Base-by-base conservation (phyloP, 2,888 invertebrate genomes). In the Drosophila falleni region DNA sequence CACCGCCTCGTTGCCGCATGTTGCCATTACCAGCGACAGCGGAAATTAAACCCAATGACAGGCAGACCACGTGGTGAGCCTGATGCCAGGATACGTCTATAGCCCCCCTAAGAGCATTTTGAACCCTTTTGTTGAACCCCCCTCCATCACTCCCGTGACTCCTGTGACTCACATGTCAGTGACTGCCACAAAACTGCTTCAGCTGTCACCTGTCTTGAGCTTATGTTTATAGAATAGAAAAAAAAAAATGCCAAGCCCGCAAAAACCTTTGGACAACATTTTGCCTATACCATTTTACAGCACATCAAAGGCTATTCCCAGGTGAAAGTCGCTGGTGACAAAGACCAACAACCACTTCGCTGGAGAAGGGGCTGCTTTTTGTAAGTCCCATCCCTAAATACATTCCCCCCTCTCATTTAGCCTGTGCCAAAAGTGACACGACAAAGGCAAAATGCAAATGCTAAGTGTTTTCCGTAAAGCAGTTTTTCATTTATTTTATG, bases 401-500 rank as follows among this genome's bases (percentile, higher is more conserved):
- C 6, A 8, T 1, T 15, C 5, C 29, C n/a, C 29, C 11, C 79
- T 62, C 81, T 73, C 70, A 78, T 87, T 84, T 78, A 23, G 62
- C 63, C 63, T 15, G n/a, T 42, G 53, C 63, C 71, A 56, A 71
- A 74, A 67, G 73, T 73, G 86, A 74, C 73, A 70, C 72, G 71
- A 80, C 69, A 74, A 80, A 69, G 61, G 79, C 59, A 50, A 71
- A 68, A 78, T 80, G 79, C 75, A 81, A 81, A 80, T 80, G 87
- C 79, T 78, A 85, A 87, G 71, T 81, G 77, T 80, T 77, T 73
- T 67, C 23, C 75, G 63, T 70, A 72, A 78, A 82, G 86, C 89
- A 87, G 78, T 82, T 87, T 82, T 80, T 78, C 76, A 87, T 89
- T 89, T 89, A 87, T 89, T 89, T 87, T 85, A 85, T 87, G 89